Conservation (phyloP, 2,113 vertebrate species). For the Tamias sibiricus region DNA sequence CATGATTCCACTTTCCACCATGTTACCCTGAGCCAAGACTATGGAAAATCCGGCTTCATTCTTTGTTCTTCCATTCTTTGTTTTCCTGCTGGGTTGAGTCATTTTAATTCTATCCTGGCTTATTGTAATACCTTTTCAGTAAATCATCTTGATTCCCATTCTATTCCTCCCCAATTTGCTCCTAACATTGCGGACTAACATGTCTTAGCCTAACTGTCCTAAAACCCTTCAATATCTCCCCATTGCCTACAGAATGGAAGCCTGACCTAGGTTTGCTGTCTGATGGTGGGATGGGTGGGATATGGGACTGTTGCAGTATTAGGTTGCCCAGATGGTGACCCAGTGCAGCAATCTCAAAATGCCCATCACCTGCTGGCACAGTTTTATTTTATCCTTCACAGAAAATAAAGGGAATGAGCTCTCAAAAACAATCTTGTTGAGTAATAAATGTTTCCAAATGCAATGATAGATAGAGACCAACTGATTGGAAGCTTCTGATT, state of each 20-base stretch:
- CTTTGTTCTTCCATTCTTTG: background rate
- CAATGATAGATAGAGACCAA: background rate
- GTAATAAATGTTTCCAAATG: background rate
- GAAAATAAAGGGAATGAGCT: background rate
- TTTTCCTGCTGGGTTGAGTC: conserved; percentile 21
- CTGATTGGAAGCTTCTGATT: background rate
- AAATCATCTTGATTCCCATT: background rate
- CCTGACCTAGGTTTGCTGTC: background rate
- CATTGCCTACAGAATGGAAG: background rate
- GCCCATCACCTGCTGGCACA: background rate
- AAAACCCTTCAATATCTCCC: background rate
- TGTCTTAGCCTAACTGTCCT: background rate
- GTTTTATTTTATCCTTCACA: background rate
- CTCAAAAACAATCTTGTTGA: background rate
- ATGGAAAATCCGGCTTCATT: background rate
- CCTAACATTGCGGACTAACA: background rate
- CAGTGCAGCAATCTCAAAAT: background rate
- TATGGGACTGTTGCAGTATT: background rate
- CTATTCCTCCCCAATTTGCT: background rate
- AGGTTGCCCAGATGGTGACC: background rate
- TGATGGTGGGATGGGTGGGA: background rate
- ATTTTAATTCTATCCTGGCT: background rate
- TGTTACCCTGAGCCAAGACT: background rate
- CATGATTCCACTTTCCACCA: background rate
- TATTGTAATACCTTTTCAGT: background rate